phyloP scores from a whole-genome alignment of 2,113 vertebrate genomes.

The Chlamydotis undulata region DNA sequence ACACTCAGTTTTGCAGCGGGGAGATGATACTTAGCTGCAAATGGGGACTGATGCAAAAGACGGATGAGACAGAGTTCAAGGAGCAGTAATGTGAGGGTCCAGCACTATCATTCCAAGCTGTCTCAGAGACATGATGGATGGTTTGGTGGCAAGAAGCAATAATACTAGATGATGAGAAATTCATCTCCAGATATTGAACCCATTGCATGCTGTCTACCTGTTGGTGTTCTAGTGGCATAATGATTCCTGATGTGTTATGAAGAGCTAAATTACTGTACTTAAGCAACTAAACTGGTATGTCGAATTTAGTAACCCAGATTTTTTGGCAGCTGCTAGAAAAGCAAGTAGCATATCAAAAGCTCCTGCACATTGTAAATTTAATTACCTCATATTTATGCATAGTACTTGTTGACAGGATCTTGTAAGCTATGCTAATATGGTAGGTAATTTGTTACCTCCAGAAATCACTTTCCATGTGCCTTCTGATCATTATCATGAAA shows the following conservation, averaged over 20 bases:
- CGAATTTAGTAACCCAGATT: conserved; percentile 64
- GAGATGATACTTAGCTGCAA: conserved; percentile 62
- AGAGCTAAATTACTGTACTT: conserved; percentile 54
- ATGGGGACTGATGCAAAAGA: conserved; percentile 77
- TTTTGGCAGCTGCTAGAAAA: conserved; percentile 70
- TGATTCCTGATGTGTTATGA: conserved; percentile 66
- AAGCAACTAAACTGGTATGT: conserved; percentile 58
- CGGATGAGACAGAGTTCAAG: conserved; percentile 83
- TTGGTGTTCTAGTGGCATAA: conserved; percentile 52
- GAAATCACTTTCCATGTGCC: conserved; percentile 76
- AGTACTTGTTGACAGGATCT: conserved; percentile 76
- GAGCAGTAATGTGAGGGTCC: conserved; percentile 79
- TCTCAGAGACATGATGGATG: conserved; percentile 79
- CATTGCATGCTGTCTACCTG: conserved; percentile 52
- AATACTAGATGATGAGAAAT: conserved; percentile 77
- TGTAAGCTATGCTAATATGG: conserved; percentile 78
- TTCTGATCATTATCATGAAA: conserved; percentile 81
- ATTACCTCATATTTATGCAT: conserved; percentile 79
- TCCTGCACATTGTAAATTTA: conserved; percentile 77
- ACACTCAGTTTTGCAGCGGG: conserved; percentile 65
- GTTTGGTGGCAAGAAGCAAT: conserved; percentile 74
- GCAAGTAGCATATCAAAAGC: conserved; percentile 66
- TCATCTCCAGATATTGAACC: conserved; percentile 59
- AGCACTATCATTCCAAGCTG: conserved; percentile 74
- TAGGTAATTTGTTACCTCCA: conserved; percentile 81